Percentiles rank a stretch among this genome's conserved stretches.
Evolutionary conservation across 2,888 invertebrate species (phyloP).

Genomic region (Drosophila neonasuta): DNA sequence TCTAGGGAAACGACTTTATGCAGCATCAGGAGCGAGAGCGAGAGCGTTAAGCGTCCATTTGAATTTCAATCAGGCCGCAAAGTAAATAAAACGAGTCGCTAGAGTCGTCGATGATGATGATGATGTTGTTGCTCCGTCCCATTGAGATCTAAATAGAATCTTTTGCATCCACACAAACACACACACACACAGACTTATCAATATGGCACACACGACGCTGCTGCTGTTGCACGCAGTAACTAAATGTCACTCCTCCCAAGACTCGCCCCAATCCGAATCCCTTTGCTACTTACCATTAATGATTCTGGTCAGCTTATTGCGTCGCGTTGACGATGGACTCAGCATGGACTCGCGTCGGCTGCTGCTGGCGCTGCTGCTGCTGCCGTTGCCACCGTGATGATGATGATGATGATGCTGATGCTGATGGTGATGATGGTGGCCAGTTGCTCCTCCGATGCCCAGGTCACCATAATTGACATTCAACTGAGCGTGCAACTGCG

Average conservation of each 20-base stretch:
- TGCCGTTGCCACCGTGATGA: constrained; percentile 17
- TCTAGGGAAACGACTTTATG: constrained; percentile 44
- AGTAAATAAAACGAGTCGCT: constrained; percentile 53
- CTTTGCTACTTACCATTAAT: constrained; percentile 86
- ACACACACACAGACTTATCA: constrained; percentile 27
- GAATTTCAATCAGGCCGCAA: constrained; percentile 67
- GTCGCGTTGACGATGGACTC: constrained; percentile 89
- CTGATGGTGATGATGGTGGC: constrained; percentile 9
- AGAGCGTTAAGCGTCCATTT: constrained; percentile 53
- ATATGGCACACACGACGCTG: constrained; percentile 54
- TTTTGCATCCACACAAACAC: constrained; percentile 14
- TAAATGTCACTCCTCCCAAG: constrained; percentile 10
- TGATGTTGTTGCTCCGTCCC: constrained; percentile 19
- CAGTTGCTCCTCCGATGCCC: constrained; percentile 17
- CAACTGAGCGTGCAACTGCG: constrained; percentile 75
- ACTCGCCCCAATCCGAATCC: not conserved
- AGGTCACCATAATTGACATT: constrained; percentile 80
- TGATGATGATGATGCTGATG: constrained; percentile 30
- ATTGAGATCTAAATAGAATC: constrained; percentile 3
- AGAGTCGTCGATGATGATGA: constrained; percentile 17
- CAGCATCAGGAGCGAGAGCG: constrained; percentile 35
- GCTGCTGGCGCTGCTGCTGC: constrained; percentile 66
- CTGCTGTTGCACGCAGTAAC: constrained; percentile 1
- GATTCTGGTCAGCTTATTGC: constrained; percentile 89
- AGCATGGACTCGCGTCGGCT: constrained; percentile 85